Base-by-base conservation (phyloP, 2,113 vertebrate species). In the Talpa occidentalis region DNA sequence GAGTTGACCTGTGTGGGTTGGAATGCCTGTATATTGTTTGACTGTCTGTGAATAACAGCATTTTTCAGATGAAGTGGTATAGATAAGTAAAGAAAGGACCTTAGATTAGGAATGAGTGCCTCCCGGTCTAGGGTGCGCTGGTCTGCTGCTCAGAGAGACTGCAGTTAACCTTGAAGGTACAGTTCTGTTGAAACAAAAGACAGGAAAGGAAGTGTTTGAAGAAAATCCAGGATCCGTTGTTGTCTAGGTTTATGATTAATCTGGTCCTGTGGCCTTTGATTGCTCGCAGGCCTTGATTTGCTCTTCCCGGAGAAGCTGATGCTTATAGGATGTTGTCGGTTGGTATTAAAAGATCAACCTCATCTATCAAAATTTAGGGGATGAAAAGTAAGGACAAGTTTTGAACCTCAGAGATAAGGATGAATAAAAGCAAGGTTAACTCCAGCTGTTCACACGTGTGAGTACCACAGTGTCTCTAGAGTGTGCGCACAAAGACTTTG, bases 221-320 rank as follows among this genome's bases (percentile, higher is more conserved):
- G 93, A 85, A 94, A 96, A 96, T 92, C 90, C 92, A 90, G 77
- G 88, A 67, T 92, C 92, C 28, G 24, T 26, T 22, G 76, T 78
- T 59, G 40, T 93, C 69, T 24, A 90, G 88, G 97, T 95, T 97
- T 97, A 97, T 97, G 69, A 97, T 97, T 97, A 96, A 97, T 96
- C 97, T 92, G 70, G 76, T 93, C 84, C 30, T 35, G 42, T 90
- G 94, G 83, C 92, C 78, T 95, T 90, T 93, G 84, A 44, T 81
- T 91, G 69, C 70, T 66, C 56, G 44, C 6, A 40, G 81, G 24
- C 42, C 72, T 83, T 40, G 28, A 22, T 30, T 11, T 69, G 64
- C 67, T 56, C 72, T 54, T 10, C 64, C 16, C 9, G 6, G 40
- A 12, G 28, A 86, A 87, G 90, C 26, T 6, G 44, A 52, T 74